Evolutionary conservation across 2,113 vertebrate genomes (phyloP).

Genomic region (Micronycteris hirsuta): DNA sequence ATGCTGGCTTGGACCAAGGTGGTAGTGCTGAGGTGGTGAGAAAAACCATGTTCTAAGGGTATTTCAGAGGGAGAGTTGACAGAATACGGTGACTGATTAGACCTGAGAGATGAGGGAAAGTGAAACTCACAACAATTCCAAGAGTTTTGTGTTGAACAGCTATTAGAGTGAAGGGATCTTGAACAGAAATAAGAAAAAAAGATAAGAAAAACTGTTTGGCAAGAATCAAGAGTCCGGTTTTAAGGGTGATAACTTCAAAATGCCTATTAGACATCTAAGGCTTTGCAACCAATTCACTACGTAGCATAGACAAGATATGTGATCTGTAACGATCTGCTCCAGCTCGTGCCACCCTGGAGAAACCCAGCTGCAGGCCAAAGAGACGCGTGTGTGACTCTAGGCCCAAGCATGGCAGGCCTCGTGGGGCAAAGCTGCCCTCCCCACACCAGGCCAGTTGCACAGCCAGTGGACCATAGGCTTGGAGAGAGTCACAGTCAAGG

Average conservation of each 20-base stretch:
- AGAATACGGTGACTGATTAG: neutral
- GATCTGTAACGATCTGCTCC: neutral
- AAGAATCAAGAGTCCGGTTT: neutral
- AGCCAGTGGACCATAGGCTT: neutral
- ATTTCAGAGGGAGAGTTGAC: no score
- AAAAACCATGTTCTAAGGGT: no score
- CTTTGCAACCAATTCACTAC: neutral
- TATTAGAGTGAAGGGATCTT: no score
- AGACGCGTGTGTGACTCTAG: neutral
- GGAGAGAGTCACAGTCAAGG: neutral
- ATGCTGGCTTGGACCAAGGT: no score
- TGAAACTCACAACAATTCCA: no score
- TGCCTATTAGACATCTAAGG: neutral
- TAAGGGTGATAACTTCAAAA: neutral
- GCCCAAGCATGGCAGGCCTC: neutral
- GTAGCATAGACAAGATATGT: no score
- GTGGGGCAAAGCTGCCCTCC: neutral
- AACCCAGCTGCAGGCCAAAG: neutral
- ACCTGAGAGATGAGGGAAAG: no score
- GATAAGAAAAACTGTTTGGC: rapidly evolving
- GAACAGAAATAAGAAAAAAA: neutral
- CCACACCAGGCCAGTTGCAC: rapidly evolving
- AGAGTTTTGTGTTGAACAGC: no score
- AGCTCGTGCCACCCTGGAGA: neutral
- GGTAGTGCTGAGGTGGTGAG: no score